phyloP scores from a whole-genome alignment of 2,113 vertebrate genomes.

The Morone saxatilis region DNA sequence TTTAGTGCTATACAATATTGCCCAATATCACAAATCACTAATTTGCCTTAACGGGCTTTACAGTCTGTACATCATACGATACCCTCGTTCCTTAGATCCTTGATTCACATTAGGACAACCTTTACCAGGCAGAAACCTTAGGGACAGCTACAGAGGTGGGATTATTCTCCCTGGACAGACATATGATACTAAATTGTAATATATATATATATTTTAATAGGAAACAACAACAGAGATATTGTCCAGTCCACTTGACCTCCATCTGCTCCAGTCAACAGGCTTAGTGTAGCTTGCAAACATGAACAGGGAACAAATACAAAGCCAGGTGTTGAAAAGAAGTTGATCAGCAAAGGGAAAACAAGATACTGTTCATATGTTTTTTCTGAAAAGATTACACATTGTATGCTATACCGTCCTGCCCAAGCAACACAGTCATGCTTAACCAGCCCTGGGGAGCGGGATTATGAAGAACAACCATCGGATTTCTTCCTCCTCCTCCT shows the following conservation, averaged over 20 bases:
- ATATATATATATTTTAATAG: background rate
- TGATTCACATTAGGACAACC: no score
- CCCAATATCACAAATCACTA: background rate
- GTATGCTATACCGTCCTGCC: constrained; percentile 11
- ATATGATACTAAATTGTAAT: no score
- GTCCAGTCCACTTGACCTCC: background rate
- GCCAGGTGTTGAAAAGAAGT: background rate
- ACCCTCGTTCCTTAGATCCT: background rate
- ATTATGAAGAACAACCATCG: constrained; percentile 92
- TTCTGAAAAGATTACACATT: constrained; percentile 7
- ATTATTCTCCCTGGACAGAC: no score
- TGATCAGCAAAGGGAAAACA: background rate
- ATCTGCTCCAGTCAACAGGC: background rate
- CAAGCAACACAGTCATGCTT: constrained; percentile 77
- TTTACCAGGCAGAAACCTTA: no score
- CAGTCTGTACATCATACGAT: background rate
- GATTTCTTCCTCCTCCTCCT: constrained; percentile 83
- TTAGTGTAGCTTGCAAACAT: background rate
- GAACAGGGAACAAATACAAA: background rate
- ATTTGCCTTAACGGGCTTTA: background rate
- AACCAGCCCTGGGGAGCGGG: constrained; percentile 90
- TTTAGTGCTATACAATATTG: no score
- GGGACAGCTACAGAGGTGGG: no score
- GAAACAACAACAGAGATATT: background rate
- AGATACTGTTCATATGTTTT: constrained; percentile 10